Conservation (phyloP, 2,797 vertebrate species). For the Manis javanica region DNA sequence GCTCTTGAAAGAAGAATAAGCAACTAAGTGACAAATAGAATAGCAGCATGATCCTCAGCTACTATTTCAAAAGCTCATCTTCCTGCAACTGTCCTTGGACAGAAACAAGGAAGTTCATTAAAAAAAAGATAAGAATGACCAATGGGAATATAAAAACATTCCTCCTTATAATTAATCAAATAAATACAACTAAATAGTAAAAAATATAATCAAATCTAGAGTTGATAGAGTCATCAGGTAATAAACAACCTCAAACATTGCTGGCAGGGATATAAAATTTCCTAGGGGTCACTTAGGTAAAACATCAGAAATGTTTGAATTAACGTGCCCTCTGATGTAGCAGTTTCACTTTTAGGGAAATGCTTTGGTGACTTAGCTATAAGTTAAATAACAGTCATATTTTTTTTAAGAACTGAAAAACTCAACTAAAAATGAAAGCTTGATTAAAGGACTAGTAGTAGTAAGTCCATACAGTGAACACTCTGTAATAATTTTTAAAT, state of each 20-base stretch:
- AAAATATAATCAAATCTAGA: neutral
- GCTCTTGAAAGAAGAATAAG: neutral
- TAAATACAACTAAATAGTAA: neutral
- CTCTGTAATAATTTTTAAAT: neutral
- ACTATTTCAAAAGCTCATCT: neutral
- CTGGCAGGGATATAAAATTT: neutral
- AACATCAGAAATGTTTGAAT: neutral
- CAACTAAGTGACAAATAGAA: neutral
- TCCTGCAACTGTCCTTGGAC: neutral
- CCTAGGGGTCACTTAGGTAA: neutral
- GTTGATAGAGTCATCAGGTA: neutral
- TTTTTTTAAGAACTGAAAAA: neutral
- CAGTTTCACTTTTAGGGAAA: neutral
- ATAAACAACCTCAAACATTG: neutral
- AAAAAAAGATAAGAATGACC: neutral
- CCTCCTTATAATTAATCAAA: neutral
- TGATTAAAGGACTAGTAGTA: neutral
- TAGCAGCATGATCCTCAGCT: neutral
- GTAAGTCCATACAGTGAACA: neutral
- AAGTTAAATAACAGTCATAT: neutral
- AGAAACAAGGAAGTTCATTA: neutral
- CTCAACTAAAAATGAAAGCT: neutral
- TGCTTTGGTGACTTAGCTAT: neutral
- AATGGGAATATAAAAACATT: neutral
- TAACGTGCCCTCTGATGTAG: neutral